Conservation (phyloP, 2,888 invertebrate species). For the Limnephilus auricula region DNA sequence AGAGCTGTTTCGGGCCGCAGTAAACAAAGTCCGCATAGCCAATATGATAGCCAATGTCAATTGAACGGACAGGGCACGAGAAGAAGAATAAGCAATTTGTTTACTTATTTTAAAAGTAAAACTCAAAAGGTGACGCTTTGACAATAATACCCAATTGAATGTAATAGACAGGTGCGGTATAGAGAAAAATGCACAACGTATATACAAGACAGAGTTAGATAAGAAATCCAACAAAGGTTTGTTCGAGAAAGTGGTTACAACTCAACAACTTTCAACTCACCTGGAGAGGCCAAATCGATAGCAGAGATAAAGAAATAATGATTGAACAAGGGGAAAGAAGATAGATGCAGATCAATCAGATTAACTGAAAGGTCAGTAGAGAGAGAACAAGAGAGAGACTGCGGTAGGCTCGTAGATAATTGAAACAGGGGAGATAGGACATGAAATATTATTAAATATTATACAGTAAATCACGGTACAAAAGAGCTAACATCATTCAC, state of each 20-base stretch:
- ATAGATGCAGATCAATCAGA: neutral
- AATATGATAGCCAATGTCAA: too few species aligned
- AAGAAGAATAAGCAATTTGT: too few species aligned
- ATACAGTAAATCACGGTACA: too few species aligned
- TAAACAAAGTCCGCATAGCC: too few species aligned
- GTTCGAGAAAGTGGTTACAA: neutral
- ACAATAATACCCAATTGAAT: neutral
- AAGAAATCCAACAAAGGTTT: neutral
- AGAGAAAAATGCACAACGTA: neutral
- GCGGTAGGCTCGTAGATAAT: neutral
- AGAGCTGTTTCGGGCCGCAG: too few species aligned
- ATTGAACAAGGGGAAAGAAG: neutral
- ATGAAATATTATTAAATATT: too few species aligned
- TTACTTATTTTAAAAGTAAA: neutral
- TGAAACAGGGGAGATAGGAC: too few species aligned
- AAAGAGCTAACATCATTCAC: too few species aligned
- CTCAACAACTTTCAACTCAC: too few species aligned
- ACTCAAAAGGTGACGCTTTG: neutral
- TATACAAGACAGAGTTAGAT: neutral
- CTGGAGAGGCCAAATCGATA: neutral
- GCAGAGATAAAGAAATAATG: neutral
- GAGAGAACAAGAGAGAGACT: neutral
- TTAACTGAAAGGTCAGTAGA: neutral
- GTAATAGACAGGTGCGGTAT: neutral
- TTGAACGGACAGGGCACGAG: too few species aligned